Evolutionary conservation across 2,113 vertebrate genomes (phyloP).

Genomic region (Syrmaticus mikado): DNA sequence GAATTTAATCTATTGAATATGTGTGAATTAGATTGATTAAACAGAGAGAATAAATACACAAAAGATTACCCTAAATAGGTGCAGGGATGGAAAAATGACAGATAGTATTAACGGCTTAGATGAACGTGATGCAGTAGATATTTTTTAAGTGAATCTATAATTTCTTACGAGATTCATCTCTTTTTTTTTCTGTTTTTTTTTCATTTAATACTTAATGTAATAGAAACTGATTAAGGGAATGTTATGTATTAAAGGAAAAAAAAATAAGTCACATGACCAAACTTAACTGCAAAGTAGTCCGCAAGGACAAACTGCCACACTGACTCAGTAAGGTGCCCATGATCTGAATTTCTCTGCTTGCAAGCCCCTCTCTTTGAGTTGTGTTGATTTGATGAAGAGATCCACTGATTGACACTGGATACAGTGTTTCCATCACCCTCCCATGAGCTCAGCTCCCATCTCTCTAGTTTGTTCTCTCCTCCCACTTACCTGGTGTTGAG

Average conservation of each 20-base stretch:
- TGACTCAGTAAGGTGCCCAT: fast-evolving
- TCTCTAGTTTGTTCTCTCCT: neutral
- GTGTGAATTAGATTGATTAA: conserved; percentile 29
- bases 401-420: neutral
- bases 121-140: neutral
- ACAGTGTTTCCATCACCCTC: neutral
- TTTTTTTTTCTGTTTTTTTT: neutral
- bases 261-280: neutral
- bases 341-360: neutral
- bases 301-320: neutral
- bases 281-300: neutral
- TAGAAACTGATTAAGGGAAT: neutral
- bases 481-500: neutral
- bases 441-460: neutral
- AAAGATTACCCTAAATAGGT: neutral
- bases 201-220: conserved; percentile 17
- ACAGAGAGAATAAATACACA: conserved; percentile 9
- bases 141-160: neutral
- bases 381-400: neutral
- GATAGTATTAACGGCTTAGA: neutral
- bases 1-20: conserved; percentile 6
- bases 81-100: neutral
- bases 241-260: neutral
- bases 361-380: fast-evolving
- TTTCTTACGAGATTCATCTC: neutral